phyloP scores from a whole-genome alignment of 2,888 invertebrate genomes.

The Cryptocephalus primarius region DNA sequence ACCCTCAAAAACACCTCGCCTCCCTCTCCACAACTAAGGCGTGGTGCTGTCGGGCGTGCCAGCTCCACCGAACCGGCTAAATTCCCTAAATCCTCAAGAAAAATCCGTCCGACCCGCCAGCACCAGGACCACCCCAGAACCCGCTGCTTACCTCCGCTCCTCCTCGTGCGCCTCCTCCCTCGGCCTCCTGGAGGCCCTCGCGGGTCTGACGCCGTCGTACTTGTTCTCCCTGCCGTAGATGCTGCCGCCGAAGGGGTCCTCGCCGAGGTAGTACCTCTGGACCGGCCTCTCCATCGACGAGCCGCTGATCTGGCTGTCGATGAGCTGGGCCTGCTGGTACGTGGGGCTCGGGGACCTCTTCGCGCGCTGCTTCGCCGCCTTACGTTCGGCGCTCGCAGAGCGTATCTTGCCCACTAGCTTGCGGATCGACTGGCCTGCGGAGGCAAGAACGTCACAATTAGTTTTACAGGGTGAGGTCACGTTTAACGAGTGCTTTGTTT shows the following conservation, averaged over 20 bases:
- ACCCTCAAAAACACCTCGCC: too few relatives aligned
- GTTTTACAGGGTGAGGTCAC: too few relatives aligned
- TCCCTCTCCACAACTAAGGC: too few relatives aligned
- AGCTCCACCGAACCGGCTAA: too few relatives aligned
- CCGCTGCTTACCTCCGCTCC: slow-evolving; percentile 40
- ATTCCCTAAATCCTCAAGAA: too few relatives aligned
- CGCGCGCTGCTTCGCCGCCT: slow-evolving; percentile 42
- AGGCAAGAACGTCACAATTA: not conserved
- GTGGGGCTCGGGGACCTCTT: slow-evolving; percentile 47
- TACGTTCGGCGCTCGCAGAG: slow-evolving; percentile 59
- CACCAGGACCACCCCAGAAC: too few relatives aligned
- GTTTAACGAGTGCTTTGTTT: too few relatives aligned
- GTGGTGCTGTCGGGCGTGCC: too few relatives aligned
- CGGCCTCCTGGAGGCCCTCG: slow-evolving; percentile 26
- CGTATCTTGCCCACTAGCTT: slow-evolving; percentile 75
- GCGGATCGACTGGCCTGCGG: slow-evolving; percentile 65
- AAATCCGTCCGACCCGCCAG: too few relatives aligned
- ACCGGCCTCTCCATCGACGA: slow-evolving; percentile 20
- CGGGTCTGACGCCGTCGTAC: slow-evolving; percentile 57
- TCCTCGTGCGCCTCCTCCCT: slow-evolving; percentile 30
- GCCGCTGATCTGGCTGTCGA: slow-evolving; percentile 40
- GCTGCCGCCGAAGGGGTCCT: slow-evolving; percentile 75
- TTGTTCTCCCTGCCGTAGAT: slow-evolving; percentile 78
- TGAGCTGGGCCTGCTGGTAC: slow-evolving; percentile 45
- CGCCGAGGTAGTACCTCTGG: slow-evolving; percentile 63